Evolutionary conservation across 37 sponge, comb jelly and placozoan species (phyloP), one percentile per base, ranked within the genome.

Genomic region (Cliona cf. orientalis): DNA sequence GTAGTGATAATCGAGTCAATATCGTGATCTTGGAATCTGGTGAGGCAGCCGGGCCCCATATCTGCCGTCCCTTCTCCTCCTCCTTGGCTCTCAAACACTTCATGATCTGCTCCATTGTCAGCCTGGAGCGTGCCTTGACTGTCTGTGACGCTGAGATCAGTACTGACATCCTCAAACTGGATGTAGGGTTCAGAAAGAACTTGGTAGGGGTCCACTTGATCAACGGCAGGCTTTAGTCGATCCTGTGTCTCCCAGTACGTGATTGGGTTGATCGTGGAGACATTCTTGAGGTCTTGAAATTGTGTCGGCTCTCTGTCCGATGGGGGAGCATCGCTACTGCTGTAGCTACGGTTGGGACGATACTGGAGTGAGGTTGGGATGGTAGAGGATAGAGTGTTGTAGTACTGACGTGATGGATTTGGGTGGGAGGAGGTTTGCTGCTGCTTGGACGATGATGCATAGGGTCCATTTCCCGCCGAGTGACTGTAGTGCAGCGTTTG

Each of bases 171-270:
- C 25, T 88, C 89, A 61, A 82, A 76, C 31, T 55, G 81, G 28
- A 32, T 22, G 56, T 28, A 86, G 0, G 80, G 80, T 55, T 80
- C 85, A 3, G 86, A 81, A 35, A 93, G 86, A 17, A 80, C 23
- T 1, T 69, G 84, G 25, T 53, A 72, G 6, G 84, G 84, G 41
- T 93, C 89, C 23, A 86, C 81, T 9, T 81, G 89, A 64, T 93
- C 93, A 2, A 93, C 86, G 0, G 86, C 70, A 12, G 86, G 70
- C 66, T 81, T 85, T 76, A 93, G 75, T 31, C 93, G 32, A 17
- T 49, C 58, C 59, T 89, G 89, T 12, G 58, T 60, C 71, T 93
- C 93, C 93, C 93, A 93, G 82, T 93, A 88, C 25, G 74, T 55
- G 53, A 87, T 93, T 11, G 93, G 93, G 44, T 88, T 84, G 42